These are phyloP conservation scores for Euwallacea similis DNA, from an alignment of 1,140 invertebrate genomes.

Conservation along the genomic window DNA sequence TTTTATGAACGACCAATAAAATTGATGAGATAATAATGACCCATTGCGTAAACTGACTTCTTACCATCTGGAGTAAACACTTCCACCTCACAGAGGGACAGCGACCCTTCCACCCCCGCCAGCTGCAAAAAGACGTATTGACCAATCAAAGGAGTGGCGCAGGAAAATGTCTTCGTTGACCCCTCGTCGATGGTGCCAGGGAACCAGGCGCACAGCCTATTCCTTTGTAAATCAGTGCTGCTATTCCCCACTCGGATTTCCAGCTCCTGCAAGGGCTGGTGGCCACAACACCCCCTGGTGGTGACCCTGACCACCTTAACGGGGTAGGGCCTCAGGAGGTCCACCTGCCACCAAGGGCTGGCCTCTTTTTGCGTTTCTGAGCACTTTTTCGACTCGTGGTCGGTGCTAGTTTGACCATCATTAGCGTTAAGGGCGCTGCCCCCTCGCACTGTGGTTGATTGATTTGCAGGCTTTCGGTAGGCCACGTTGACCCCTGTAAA, in stretches of 20 bases:
- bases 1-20: not conserved
- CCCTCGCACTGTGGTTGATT: slow-evolving; percentile 82
- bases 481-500: slow-evolving; percentile 80
- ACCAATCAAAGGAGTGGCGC: slow-evolving; percentile 79
- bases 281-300: slow-evolving; percentile 75
- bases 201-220: slow-evolving; percentile 91
- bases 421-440: slow-evolving; percentile 81
- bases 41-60: slow-evolving; percentile 24
- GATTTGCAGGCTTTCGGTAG: slow-evolving; percentile 83
- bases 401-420: slow-evolving; percentile 78
- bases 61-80: slow-evolving; percentile 87
- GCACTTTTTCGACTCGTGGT: slow-evolving; percentile 84
- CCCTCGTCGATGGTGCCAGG: slow-evolving; percentile 90
- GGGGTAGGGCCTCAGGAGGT: slow-evolving; percentile 79
- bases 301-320: slow-evolving; percentile 83
- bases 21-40: not conserved
- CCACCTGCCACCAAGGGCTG: slow-evolving; percentile 90
- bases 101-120: slow-evolving; percentile 85
- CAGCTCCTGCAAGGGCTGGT: slow-evolving; percentile 86
- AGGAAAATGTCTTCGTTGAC: slow-evolving; percentile 85
- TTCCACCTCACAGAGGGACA: slow-evolving; percentile 89
- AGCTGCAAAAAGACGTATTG: slow-evolving; percentile 87
- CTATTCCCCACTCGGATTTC: slow-evolving; percentile 92
- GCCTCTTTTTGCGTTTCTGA: slow-evolving; percentile 86
- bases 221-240: slow-evolving; percentile 79